phyloP scores from a whole-genome alignment of 2,888 invertebrate species.

The Gymnocheta viridis region DNA sequence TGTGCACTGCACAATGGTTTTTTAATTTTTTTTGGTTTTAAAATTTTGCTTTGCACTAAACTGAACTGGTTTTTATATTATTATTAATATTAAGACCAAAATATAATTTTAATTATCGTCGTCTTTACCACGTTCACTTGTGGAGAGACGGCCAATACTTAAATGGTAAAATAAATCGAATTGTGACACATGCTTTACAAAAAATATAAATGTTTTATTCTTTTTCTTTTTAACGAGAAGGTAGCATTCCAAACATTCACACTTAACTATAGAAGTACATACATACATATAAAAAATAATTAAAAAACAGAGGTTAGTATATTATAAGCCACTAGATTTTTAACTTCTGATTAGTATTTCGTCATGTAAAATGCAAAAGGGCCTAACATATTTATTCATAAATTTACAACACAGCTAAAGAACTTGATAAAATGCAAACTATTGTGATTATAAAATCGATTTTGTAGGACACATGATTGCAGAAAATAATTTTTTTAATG shows the following conservation, averaged over 20 bases:
- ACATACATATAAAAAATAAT: not conserved
- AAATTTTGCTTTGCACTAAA: constrained; percentile 10
- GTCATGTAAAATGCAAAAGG: too few relatives aligned
- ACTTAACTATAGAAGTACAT: not conserved
- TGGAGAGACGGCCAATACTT: constrained; percentile 6
- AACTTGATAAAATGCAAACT: too few relatives aligned
- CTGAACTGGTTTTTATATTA: constrained; percentile 36
- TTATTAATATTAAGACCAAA: not conserved
- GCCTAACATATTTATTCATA: too few relatives aligned
- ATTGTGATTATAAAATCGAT: too few relatives aligned
- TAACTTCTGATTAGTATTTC: too few relatives aligned
- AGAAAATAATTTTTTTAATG: too few relatives aligned
- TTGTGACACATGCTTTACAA: not conserved
- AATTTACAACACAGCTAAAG: too few relatives aligned
- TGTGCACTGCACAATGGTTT: not conserved
- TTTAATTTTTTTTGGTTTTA: not conserved
- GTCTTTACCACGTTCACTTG: not conserved
- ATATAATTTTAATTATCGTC: not conserved
- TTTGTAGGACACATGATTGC: too few relatives aligned
- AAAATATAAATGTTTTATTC: not conserved
- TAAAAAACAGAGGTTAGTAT: not conserved
- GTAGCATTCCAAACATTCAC: constrained; percentile 16
- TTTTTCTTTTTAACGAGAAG: not conserved
- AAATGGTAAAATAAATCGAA: constrained; percentile 26
- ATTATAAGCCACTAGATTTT: too few relatives aligned